Conservation (phyloP, 2,113 vertebrate species). For the Fulica atra region DNA sequence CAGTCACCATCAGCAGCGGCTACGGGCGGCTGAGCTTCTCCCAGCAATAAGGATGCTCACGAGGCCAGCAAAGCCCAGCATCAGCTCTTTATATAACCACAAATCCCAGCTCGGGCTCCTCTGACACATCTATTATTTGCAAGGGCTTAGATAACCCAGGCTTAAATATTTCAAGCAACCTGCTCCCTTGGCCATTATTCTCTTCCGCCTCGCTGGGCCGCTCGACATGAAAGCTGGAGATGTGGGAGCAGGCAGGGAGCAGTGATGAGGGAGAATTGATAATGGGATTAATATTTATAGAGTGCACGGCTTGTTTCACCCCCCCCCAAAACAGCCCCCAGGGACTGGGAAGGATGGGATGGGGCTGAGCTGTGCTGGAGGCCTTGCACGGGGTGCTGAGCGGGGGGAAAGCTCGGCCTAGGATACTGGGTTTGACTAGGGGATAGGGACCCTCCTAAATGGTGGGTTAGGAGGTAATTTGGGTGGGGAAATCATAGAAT, state of each 20-base stretch:
- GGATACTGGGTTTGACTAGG: background rate
- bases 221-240: background rate
- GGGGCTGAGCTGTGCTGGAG: background rate
- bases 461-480: background rate
- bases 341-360: background rate
- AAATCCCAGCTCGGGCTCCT: background rate
- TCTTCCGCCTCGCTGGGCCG: background rate
- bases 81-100: background rate
- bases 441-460: background rate
- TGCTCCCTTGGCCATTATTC: slow-evolving; percentile 14
- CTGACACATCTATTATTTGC: background rate
- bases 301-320: background rate
- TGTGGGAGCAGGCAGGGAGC: background rate
- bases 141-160: background rate
- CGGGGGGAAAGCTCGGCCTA: background rate
- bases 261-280: background rate
- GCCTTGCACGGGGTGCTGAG: background rate
- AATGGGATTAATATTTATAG: slow-evolving; percentile 9
- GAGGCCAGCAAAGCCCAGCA: background rate
- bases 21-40: background rate
- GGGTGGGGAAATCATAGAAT: background rate
- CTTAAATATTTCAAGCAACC: slow-evolving; percentile 56
- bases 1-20: background rate
- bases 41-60: background rate
- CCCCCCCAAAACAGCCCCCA: background rate